Evolutionary conservation across 2,888 invertebrate species (phyloP).

Genomic region (Noctua comes): DNA sequence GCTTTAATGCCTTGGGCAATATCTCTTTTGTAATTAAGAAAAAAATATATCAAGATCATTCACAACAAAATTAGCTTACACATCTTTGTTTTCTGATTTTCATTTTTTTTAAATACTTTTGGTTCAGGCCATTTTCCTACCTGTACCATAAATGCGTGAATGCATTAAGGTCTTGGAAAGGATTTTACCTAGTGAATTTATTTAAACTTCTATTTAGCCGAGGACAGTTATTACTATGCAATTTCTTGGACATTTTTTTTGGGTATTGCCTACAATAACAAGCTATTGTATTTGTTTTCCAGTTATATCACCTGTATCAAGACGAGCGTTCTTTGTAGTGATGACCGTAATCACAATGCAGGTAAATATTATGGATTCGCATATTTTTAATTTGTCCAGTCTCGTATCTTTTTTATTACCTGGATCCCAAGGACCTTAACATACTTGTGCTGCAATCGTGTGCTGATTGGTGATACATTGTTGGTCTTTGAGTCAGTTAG

Average conservation of each 20-base stretch:
- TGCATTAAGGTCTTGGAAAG: neutral
- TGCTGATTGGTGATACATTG: neutral
- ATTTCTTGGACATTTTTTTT: neutral
- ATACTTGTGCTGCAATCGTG: neutral
- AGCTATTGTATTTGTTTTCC: conserved; percentile 47
- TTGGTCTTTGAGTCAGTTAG: neutral
- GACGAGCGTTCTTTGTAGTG: conserved; percentile 79
- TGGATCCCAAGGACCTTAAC: neutral
- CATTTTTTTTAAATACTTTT: neutral
- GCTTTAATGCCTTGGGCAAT: no score
- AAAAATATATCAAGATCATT: neutral
- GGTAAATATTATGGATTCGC: conserved; percentile 67
- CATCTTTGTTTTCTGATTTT: neutral
- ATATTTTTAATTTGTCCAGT: neutral
- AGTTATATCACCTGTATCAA: conserved; percentile 77
- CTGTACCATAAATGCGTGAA: neutral
- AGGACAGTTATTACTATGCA: neutral
- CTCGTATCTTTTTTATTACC: neutral
- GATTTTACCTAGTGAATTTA: neutral
- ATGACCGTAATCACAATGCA: conserved; percentile 76
- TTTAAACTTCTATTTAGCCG: neutral
- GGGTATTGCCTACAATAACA: neutral
- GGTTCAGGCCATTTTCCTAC: fast-evolving
- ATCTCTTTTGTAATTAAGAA: no score
- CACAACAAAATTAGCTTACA: neutral